Percentiles rank a stretch among this genome's conserved stretches.
Evolutionary conservation across 2,797 vertebrate species (phyloP).

Genomic region (Podarcis lilfordi): DNA sequence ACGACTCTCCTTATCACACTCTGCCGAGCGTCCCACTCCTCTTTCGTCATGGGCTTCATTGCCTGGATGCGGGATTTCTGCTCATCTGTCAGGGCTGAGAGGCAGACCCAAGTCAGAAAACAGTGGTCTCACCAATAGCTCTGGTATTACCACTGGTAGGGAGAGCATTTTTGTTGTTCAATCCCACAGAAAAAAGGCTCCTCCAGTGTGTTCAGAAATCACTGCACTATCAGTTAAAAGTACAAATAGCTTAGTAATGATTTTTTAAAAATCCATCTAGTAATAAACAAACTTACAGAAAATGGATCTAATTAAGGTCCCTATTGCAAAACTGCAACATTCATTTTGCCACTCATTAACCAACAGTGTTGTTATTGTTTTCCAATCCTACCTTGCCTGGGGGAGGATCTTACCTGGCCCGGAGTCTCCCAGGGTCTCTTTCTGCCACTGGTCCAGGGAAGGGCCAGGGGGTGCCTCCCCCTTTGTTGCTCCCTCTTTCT

Average conservation of each 20-base stretch:
- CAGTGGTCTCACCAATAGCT: fast-evolving
- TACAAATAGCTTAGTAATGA: neutral
- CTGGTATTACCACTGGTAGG: too few species aligned
- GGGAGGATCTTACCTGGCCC: constrained; percentile 83
- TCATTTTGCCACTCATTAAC: too few species aligned
- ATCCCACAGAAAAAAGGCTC: neutral
- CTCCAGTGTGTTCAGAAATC: neutral
- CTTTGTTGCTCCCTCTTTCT: constrained; percentile 61
- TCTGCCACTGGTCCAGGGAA: constrained; percentile 88
- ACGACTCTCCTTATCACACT: constrained; percentile 91
- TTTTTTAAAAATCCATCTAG: neutral
- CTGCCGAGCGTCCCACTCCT: constrained; percentile 94
- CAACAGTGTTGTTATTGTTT: too few species aligned
- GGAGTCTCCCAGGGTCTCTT: constrained; percentile 79
- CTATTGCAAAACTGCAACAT: too few species aligned
- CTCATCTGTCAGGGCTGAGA: constrained; percentile 91
- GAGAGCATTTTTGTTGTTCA: neutral
- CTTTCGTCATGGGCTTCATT: constrained; percentile 95
- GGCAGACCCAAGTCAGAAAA: neutral
- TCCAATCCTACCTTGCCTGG: fast-evolving
- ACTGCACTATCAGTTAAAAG: neutral
- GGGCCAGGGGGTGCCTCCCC: constrained; percentile 75
- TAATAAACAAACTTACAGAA: neutral
- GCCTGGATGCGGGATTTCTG: constrained; percentile 95
- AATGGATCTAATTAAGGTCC: too few species aligned